Evolutionary conservation across 2,888 invertebrate species (phyloP), one percentile per base, ranked within the genome.

Genomic region (Idaea biselata): DNA sequence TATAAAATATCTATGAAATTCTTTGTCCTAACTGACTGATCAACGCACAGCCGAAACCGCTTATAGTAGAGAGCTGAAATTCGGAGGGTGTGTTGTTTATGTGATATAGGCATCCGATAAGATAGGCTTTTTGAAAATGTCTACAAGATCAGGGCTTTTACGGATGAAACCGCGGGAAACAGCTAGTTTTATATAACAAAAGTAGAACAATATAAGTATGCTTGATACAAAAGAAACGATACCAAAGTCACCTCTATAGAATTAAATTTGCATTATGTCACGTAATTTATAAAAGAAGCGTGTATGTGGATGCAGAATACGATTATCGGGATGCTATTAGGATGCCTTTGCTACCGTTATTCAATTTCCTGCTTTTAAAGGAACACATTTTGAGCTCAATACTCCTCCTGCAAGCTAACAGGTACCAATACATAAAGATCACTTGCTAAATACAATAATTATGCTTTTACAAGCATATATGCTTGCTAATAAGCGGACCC

Each of bases 361-460:
- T 68, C 63, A 64, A 65, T 68, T 68, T 67, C 62, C 69, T 62
- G 68, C 58, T 68, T 68, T 62, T 61, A 71, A 17, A 17, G 17
- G 17, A 56, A 18, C 17, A 56, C 55, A 64, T 64, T 68, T 62
- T 61, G 60, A 63, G 64, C 32, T 62, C 18, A 60, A 65, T 66
- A 62, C 62, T 60, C 59, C 60, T 64, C 63, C 59, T 44, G 61
- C 61, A 67, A 64, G 61, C 64, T 64, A 64, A 63, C 63, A 55
- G 53, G 58, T 60, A 18, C 18, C 56, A 16, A 56, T 18, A 56
- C 6, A 18, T 32, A 25, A n/a, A 18, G 14, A 17, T 14, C 6
- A 18, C 14, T 56, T 56, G 18, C 56, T 8, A 18, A 25, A 56
- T 17, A 56, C 44, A 18, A 32, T 55, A 55, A 16, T 11, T 25